A percentile compares a stretch with the other conserved stretches of the same genome.
Evolutionary conservation across 1,140 invertebrate species (phyloP).

Genomic region (Apis mellifera): DNA sequence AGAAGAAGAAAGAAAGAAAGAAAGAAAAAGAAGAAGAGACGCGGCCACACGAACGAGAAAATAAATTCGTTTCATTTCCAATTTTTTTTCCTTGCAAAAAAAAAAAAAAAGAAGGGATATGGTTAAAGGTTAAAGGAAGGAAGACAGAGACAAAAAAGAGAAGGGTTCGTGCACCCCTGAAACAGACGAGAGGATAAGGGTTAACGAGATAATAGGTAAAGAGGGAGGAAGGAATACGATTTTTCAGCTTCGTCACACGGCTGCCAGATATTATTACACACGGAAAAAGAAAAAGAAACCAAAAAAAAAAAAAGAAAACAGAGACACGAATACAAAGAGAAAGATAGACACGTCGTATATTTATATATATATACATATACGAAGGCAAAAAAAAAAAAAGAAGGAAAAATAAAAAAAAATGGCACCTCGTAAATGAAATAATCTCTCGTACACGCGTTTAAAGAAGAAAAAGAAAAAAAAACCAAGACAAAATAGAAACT

Average conservation of each 20-base stretch:
- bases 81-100: background rate
- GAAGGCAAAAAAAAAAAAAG: slow-evolving; percentile 1
- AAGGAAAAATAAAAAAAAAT: slow-evolving; percentile 16
- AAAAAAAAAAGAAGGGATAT: background rate
- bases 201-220: too few relatives aligned
- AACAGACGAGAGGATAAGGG: background rate
- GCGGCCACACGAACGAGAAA: background rate
- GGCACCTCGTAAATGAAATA: slow-evolving; percentile 47
- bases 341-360: background rate
- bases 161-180: background rate
- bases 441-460: slow-evolving; percentile 23
- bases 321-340: background rate
- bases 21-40: background rate
- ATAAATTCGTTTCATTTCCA: background rate
- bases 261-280: slow-evolving; percentile 28
- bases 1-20: background rate
- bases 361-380: background rate
- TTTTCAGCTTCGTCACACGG: slow-evolving; percentile 14
- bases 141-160: too few relatives aligned
- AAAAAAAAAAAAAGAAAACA: background rate
- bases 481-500: slow-evolving; percentile 28
- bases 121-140: too few relatives aligned
- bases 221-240: background rate
- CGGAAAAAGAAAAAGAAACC: background rate
- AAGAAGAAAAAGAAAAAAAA: background rate